Base-by-base conservation (phyloP, 2,797 vertebrate species). In the Melanotaenia nigrans region DNA sequence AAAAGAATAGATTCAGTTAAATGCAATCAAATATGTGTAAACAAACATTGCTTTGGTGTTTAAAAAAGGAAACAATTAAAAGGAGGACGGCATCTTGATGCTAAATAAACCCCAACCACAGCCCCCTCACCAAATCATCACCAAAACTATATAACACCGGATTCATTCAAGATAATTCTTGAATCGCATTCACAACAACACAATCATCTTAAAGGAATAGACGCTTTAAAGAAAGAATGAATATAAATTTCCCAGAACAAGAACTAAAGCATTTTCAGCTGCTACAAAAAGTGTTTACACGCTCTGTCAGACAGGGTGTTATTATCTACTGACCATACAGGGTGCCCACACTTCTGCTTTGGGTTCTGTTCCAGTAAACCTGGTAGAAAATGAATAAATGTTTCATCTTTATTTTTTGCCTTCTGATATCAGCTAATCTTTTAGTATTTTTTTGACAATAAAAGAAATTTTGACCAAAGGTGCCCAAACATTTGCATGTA, bases 401-500 rank as follows among this genome's bases (percentile, higher is more conserved):
- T 32, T 4, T 55, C 36, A n/a, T 40, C 25, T 28, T 25, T 5
- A 16, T 16, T 5, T 30, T 16, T 30, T 32, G 14, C 54, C 8
- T 14, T 32, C 30, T 56, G 54, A 28, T 18, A 56, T 28, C 7
- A 32, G 3, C 28, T 16, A 13, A 32, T 18, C 6, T 30, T 56
- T 56, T 32, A 28, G 14, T 14, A 13, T 16, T 30, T 54, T 11
- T 16, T 30, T 7, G 6, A 18, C 14, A 16, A 8, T 32, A 14
- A 30, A 7, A 16, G 2, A 56, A 32, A 56, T 18, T 30, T 28
- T 32, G 54, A 56, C 28, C 25, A 7, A 55, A 25, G 25, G 13
- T 20, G 18, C 54, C 36, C 54, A 58, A 57, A 68, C 56, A 42
- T 59, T 61, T 70, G 49, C 59, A 54, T 55, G 49, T 20, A 8